Base-by-base conservation (phyloP, 2,797 vertebrate genomes). In the Odontamblyopus lacepedii region DNA sequence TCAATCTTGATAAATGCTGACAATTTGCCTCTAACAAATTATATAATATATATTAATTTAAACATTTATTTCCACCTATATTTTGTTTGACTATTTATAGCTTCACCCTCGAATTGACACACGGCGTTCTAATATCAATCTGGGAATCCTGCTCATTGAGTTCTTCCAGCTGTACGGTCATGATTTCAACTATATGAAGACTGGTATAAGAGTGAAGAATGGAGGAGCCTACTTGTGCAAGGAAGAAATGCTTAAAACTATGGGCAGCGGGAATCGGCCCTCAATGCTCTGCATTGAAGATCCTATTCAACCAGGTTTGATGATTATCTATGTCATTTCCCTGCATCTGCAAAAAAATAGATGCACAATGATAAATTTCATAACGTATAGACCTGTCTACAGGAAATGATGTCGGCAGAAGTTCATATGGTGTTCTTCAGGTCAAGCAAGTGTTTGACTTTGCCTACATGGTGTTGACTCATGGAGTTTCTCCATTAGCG, bases 361-460 rank as follows among this genome's bases (percentile, higher is more conserved):
- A 78, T 29, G 80, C 9, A 19, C 7, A 29, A 23, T 9, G 27
- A 66, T 12, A 64, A 16, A 7, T 59, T 59, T 63, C 18, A 41
- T 38, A 11, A 8, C 19, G 12, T 15, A n/a, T 6, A 9, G 53
- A 0, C 53, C 8, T 19, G 35, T 63, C 72, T 5, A 68, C 78
- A 99, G 98, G 95, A 65, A 98, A 99, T 12, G 97, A 99, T 8
- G 97, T 99, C 60, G 97, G 98, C 83, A 95, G 97, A 86, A 98
- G 97, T 86, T 99, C 97, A 15, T 99, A 99, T 0, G 96, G 97
- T 72, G 94, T 96, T 87, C 95, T 98, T 91, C 96, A 99, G 89
- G 97, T 99, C 83, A 98, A 98, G 85, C 97, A 99, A 91, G 96
- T 98, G 80, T 99, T 99, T 84, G 97, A 99, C 92, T 99, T 98